Percentiles rank a stretch among this genome's conserved stretches.
Evolutionary conservation across 2,888 invertebrate species (phyloP).

Genomic region (Meiosimyza platycephala): DNA sequence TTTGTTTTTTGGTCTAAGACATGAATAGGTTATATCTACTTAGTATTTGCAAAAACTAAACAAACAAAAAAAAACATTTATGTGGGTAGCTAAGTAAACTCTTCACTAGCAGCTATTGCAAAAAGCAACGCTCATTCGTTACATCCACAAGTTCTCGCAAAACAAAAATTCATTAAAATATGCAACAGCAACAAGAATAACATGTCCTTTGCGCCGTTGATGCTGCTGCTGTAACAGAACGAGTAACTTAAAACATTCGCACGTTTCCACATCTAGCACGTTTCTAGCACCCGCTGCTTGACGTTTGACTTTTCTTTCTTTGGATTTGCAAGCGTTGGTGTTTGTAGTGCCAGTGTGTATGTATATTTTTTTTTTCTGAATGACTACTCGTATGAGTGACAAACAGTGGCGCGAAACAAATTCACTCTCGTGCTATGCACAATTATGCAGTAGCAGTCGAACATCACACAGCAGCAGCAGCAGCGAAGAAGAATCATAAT

Average conservation of each 20-base stretch:
- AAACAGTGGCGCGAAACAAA: constrained; percentile 4
- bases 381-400: constrained; percentile 26
- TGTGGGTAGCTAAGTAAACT: constrained; percentile 4
- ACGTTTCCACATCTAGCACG: constrained; percentile 7
- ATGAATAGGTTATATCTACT: too few species aligned
- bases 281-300: neutral
- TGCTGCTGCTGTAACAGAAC: constrained; percentile 13
- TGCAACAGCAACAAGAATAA: constrained; percentile 27
- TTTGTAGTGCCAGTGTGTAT: neutral
- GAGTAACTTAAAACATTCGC: constrained; percentile 1
- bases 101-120: neutral
- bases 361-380: neutral
- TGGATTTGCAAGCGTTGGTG: neutral
- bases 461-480: constrained; percentile 42
- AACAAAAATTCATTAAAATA: constrained; percentile 16
- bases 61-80: neutral
- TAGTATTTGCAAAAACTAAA: neutral
- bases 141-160: neutral
- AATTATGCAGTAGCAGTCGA: constrained; percentile 45
- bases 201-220: constrained; percentile 3
- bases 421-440: constrained; percentile 21
- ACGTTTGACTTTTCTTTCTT: neutral
- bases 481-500: too few species aligned
- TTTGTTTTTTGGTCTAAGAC: too few species aligned
- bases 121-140: too few species aligned